Percentiles rank a stretch among this genome's conserved stretches.
Conservation (phyloP, 2,888 invertebrate genomes). For the Mantis religiosa region DNA sequence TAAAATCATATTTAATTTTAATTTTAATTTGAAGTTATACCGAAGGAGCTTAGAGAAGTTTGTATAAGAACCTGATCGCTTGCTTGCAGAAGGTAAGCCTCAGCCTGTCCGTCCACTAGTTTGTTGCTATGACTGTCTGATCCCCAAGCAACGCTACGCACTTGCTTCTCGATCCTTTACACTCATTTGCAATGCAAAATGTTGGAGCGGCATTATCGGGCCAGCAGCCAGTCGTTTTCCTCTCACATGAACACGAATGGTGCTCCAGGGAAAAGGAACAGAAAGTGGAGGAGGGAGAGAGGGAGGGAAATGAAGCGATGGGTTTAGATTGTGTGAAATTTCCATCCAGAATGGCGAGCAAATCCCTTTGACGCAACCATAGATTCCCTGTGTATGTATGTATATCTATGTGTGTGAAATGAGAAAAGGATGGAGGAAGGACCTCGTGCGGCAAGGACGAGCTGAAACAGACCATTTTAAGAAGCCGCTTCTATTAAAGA, state of each 20-base stretch:
- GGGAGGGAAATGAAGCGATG: not conserved
- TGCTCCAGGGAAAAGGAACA: constrained; percentile 15
- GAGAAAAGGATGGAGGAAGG: not conserved
- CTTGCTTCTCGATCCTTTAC: constrained; percentile 5
- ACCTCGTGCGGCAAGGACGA: not conserved
- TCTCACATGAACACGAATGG: constrained; percentile 11
- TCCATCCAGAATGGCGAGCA: not conserved
- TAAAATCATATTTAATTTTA: too few relatives aligned
- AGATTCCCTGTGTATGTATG: not conserved
- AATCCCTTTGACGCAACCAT: constrained; percentile 6
- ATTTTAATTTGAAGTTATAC: too few relatives aligned
- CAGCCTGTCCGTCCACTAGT: not conserved
- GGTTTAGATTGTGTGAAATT: constrained; percentile 5
- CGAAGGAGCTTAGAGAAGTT: too few relatives aligned
- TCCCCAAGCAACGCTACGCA: not conserved
- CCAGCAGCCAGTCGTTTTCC: constrained; percentile 1
- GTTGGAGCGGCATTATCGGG: not conserved
- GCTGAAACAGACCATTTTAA: not conserved
- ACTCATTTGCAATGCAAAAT: constrained; percentile 17
- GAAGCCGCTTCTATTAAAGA: not conserved
- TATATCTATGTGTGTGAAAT: not conserved
- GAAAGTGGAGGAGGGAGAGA: constrained; percentile 1
- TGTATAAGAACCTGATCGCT: too few relatives aligned
- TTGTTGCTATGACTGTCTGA: not conserved
- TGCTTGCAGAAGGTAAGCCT: not conserved